These are phyloP conservation scores for Falco cherrug DNA, from an alignment of 2,797 vertebrate species.

Conservation along the genomic window DNA sequence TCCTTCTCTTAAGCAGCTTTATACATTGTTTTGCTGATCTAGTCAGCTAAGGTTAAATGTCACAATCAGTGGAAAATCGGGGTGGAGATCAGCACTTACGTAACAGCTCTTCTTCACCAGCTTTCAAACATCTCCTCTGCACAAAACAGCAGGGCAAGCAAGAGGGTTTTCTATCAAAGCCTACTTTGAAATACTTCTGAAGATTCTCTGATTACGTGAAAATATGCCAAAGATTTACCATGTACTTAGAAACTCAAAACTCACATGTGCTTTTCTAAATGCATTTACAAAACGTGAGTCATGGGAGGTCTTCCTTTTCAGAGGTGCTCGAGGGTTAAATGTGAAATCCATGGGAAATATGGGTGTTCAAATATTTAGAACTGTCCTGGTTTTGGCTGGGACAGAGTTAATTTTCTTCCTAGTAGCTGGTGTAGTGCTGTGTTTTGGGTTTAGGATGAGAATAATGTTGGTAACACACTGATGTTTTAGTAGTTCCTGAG, in stretches of 20 bases:
- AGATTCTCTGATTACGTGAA: not conserved
- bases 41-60: not conserved
- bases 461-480: not conserved
- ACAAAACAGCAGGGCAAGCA: not conserved
- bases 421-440: not conserved
- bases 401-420: not conserved
- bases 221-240: not conserved
- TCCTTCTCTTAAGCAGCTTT: not conserved
- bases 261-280: not conserved
- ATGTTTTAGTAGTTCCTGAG: not conserved
- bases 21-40: not conserved
- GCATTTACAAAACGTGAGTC: not conserved
- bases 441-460: not conserved
- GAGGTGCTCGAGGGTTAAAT: not conserved
- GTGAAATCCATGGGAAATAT: not conserved
- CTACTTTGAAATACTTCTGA: not conserved
- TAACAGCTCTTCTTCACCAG: not conserved
- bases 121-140: not conserved
- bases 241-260: not conserved
- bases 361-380: not conserved
- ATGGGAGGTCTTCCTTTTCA: not conserved
- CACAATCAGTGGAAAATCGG: not conserved
- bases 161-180: not conserved
- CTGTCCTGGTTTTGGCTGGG: not conserved
- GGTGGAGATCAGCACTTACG: not conserved